Evolutionary conservation across 2,113 vertebrate genomes (phyloP).

Genomic region (Diphyllodes magnificus): DNA sequence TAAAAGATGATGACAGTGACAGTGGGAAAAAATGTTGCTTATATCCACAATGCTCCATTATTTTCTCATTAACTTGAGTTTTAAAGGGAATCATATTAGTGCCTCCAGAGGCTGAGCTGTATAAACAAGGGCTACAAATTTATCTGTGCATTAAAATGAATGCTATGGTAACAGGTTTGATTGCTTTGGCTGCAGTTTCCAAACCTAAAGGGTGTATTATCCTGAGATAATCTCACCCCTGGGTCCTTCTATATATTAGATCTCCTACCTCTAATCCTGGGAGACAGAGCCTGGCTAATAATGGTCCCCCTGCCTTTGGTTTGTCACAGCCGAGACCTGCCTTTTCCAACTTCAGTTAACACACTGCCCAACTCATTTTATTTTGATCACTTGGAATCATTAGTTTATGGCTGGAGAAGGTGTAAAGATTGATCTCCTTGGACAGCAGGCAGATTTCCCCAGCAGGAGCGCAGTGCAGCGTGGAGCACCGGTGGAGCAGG

Average conservation of each 20-base stretch:
- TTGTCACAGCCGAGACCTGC: neutral
- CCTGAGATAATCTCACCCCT: constrained; percentile 36
- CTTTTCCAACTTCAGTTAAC: neutral
- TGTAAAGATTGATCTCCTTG: neutral
- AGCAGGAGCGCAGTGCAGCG: neutral
- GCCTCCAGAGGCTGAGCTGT: constrained; percentile 37
- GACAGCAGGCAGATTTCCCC: neutral
- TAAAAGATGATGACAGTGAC: constrained; percentile 45
- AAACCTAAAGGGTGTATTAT: constrained; percentile 56
- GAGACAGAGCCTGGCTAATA: constrained; percentile 24
- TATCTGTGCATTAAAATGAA: constrained; percentile 57
- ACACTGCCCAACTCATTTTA: neutral
- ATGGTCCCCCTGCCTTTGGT: neutral
- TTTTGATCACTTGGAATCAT: neutral
- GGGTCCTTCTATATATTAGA: constrained; percentile 22
- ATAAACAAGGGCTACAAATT: constrained; percentile 61
- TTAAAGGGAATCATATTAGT: constrained; percentile 65
- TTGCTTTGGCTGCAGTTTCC: constrained; percentile 42
- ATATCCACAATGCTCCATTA: constrained; percentile 61
- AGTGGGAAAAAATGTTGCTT: constrained; percentile 34
- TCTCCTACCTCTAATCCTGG: constrained; percentile 39
- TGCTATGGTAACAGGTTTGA: constrained; percentile 62
- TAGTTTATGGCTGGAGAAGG: neutral
- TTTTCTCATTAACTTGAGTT: constrained; percentile 66
- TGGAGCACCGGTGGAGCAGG: neutral